phyloP scores from a whole-genome alignment of 2,113 vertebrate species.

The Natator depressus region DNA sequence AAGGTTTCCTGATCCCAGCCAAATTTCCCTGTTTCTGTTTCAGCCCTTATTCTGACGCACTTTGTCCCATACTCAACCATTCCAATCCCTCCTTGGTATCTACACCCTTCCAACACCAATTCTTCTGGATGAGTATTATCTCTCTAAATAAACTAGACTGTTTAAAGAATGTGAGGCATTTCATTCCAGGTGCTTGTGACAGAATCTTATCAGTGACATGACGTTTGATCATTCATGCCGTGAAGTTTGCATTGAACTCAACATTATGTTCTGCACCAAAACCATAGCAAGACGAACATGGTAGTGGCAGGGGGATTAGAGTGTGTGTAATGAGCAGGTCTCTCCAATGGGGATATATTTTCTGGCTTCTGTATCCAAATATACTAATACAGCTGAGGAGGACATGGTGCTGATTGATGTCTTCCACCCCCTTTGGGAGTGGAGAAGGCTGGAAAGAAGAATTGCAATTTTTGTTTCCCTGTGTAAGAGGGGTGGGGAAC shows the following conservation, averaged over 20 bases:
- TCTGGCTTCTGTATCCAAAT: not conserved
- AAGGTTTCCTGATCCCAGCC: not conserved
- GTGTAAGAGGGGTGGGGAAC: not conserved
- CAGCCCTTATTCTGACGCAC: not conserved
- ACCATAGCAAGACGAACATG: not conserved
- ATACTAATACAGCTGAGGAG: not conserved
- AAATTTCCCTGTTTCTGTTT: not conserved
- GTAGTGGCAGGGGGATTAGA: not conserved
- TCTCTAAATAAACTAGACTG: not conserved
- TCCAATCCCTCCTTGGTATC: not conserved
- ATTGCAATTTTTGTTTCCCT: not conserved
- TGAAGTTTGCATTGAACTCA: conserved; percentile 37
- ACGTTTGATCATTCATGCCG: not conserved
- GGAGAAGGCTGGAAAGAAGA: not conserved
- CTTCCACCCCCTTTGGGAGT: accelerated
- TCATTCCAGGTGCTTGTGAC: not conserved
- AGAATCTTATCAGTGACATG: not conserved
- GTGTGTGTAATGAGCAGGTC: not conserved
- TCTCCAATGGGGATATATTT: not conserved
- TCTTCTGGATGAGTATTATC: not conserved
- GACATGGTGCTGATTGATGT: not conserved
- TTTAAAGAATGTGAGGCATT: not conserved
- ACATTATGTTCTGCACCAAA: conserved; percentile 4
- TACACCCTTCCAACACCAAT: not conserved
- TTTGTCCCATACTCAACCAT: not conserved